A percentile compares a stretch with the other conserved stretches of the same genome.
Evolutionary conservation across 53 echinoderm and acorn worm genomes (phyloP).

Genomic region (Echinarachnius parma): DNA sequence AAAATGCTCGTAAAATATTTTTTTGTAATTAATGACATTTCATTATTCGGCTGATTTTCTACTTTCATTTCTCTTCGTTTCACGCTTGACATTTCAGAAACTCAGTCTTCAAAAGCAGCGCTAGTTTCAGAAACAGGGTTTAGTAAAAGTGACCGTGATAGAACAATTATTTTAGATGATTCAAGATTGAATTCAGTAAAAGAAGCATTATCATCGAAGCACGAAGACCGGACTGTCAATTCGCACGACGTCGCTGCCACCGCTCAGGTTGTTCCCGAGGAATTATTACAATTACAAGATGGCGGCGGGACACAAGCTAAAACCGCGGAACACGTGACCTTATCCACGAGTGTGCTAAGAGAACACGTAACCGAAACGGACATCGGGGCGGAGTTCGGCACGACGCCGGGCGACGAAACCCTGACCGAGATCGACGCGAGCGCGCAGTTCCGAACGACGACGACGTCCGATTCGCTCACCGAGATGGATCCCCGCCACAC

Average conservation of each 20-base stretch:
- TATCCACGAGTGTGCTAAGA: background rate
- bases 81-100: background rate
- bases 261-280: background rate
- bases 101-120: background rate
- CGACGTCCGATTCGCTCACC: constrained; percentile 10
- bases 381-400: constrained; percentile 1
- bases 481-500: constrained; percentile 1
- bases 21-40: background rate
- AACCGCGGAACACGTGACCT: background rate
- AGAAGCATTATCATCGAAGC: constrained; percentile 4
- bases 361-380: constrained; percentile 12
- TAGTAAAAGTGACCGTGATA: background rate
- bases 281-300: background rate
- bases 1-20: background rate
- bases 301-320: background rate
- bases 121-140: background rate
- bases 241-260: constrained; percentile 1
- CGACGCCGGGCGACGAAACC: constrained; percentile 13
- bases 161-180: background rate
- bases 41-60: background rate
- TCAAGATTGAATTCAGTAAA: constrained; percentile 15
- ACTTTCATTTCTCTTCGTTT: background rate
- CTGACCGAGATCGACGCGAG: constrained; percentile 11
- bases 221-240: background rate
- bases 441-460: background rate